Base-by-base conservation (phyloP, 2,113 vertebrate genomes). In the Microcebus ravelobensis region DNA sequence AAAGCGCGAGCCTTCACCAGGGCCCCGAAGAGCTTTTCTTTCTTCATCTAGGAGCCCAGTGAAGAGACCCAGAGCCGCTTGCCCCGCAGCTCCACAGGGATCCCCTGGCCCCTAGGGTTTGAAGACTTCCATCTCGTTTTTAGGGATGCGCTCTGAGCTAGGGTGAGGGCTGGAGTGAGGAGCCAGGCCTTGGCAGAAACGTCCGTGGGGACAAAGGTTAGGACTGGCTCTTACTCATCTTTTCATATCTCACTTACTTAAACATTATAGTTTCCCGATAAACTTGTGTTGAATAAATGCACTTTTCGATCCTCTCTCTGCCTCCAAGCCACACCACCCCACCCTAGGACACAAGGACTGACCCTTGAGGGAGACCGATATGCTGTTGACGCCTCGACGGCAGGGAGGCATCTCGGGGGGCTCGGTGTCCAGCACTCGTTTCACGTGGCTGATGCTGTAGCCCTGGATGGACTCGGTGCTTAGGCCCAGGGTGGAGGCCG, bases 311-410 rank as follows among this genome's bases (percentile, higher is more conserved):
- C 15, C 29, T 0, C 13, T 39, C 52, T 45, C 39, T 31, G 3
- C 29, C 20, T 55, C 20, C n/a, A 14, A 1, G 11, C 23, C 4
- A 0, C 0, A 27, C 7, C 13, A 20, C 20, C 3, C 55, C 13
- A 48, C 48, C 42, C 79, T 14, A 9, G 14, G 50, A 42, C 63
- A 50, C 29, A 3, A 42, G 83, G 55, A 81, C 99, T 94, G 65
- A 99, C 99, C 99, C 99, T 99, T 99, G 96, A 99, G 98, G 0
- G 99, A 98, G 79, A 99, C 99, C 0, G 98, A 98, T 0, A 99
- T 98, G 55, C 98, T 98, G 67, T 98, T 98, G 88, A 98, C 98
- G 13, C 99, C 98, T 86, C 99, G 99, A 65, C 98, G 98, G 94
- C 98, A 98, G 2, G 99, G 99, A 0, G 98, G 98, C 87, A 98